Conservation (phyloP, 2,888 invertebrate genomes). For the Drosophila yooni region DNA sequence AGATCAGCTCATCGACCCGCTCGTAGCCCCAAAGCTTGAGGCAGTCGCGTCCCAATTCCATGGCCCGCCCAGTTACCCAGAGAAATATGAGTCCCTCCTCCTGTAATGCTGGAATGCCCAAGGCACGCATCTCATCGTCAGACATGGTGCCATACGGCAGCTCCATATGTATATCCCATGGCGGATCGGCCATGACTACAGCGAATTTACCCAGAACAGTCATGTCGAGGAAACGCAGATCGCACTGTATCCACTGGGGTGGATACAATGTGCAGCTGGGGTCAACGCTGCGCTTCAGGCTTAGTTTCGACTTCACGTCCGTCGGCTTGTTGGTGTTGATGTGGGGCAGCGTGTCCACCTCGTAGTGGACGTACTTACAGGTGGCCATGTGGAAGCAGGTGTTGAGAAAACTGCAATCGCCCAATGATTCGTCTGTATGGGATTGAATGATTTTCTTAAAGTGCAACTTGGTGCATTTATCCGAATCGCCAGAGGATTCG, state of each 20-base stretch:
- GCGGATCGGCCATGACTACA: constrained; percentile 99
- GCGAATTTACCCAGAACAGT: constrained; percentile 94
- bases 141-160: constrained; percentile 98
- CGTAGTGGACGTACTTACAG: constrained; percentile 99
- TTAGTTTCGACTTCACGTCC: constrained; percentile 83
- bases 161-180: constrained; percentile 99
- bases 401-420: constrained; percentile 98
- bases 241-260: constrained; percentile 99
- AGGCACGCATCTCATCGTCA: constrained; percentile 98
- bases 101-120: constrained; percentile 97
- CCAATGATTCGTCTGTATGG: constrained; percentile 97
- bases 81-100: constrained; percentile 98
- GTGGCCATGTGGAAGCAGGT: constrained; percentile 99
- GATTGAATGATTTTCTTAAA: constrained; percentile 98
- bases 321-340: constrained; percentile 83
- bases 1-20: constrained; percentile 97
- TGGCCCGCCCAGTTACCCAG: constrained; percentile 96
- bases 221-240: constrained; percentile 88
- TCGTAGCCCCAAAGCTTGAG: constrained; percentile 98
- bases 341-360: constrained; percentile 91
- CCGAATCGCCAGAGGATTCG: constrained; percentile 76
- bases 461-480: constrained; percentile 94
- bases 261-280: constrained; percentile 90
- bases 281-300: constrained; percentile 83
- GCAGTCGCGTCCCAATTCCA: constrained; percentile 97